Evolutionary conservation across 2,797 vertebrate species (phyloP), one percentile per base, ranked within the genome.

Genomic region (Masticophis lateralis): DNA sequence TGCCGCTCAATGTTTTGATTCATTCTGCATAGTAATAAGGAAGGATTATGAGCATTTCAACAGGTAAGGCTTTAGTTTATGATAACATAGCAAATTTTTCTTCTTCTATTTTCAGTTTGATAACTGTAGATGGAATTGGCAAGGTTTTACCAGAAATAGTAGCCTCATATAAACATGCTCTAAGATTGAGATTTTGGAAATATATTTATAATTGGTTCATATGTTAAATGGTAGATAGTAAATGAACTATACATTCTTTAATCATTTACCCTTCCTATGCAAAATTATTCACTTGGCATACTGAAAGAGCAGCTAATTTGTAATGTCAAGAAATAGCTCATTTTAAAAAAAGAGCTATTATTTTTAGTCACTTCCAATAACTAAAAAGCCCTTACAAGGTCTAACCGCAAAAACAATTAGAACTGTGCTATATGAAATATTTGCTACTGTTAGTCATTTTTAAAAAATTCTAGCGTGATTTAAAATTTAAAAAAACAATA

Each of bases 281-380:
- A 88, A 92, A 74, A 74, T 18, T 88, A 32, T 57, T 88, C 32
- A 55, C 32, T 47, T 55, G 66, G 66, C 87, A 92, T 28, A 92
- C 60, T 60, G 87, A 57, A 83, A 92, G n/a, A 83, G 56, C 12
- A 60, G 91, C 55, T 83, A 60, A 69, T 92, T 83, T 60, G 66
- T 28, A 10, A 92, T 51, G 63, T 63, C 60, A 37, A 56, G 83
- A 47, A 51, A 87, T 32, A 51, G 87, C 32, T 89, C 63, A 57
- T 25, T 83, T 47, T 47, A 3, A 5, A 0, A 74, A 66, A 74
- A 79, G 51, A 28, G 87, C 55, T 79, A 89, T 59, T 74, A 89
- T 89, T 92, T 91, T 89, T 88, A 51, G 66, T 59, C 37, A 51
- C 86, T 89, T 92, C 66, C 69, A 92, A 92, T 43, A 89, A 56